These are phyloP conservation scores for Smutsia temminckii DNA, from an alignment of 2,797 vertebrate species.

Conservation along the genomic window DNA sequence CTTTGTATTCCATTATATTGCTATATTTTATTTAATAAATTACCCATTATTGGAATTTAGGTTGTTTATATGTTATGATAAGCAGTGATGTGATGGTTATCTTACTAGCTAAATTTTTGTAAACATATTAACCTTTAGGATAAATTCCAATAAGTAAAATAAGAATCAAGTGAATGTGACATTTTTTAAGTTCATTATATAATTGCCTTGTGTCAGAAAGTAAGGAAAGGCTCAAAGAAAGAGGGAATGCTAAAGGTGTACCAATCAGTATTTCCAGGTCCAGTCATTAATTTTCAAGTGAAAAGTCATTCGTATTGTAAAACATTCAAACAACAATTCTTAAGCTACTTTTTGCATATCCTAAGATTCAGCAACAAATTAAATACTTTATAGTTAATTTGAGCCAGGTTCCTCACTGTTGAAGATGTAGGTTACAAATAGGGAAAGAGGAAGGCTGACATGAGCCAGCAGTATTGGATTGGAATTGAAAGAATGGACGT, in stretches of 20 bases:
- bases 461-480: not conserved
- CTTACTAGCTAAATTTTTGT: not conserved
- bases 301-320: not conserved
- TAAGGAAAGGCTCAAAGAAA: not conserved
- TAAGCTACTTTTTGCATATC: not conserved
- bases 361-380: not conserved
- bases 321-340: not conserved
- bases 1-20: not conserved
- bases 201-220: conserved; percentile 4
- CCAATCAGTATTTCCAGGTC: not conserved
- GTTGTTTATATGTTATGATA: conserved; percentile 1
- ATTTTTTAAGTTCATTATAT: not conserved
- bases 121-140: not conserved
- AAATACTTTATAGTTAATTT: not conserved
- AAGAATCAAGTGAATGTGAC: not conserved
- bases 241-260: not conserved
- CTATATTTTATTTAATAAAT: not conserved
- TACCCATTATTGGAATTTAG: not conserved
- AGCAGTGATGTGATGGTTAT: not conserved
- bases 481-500: not conserved
- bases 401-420: not conserved
- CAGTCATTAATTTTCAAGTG: conserved; percentile 2
- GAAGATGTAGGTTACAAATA: not conserved
- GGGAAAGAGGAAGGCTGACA: not conserved
- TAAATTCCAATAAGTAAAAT: conserved; percentile 17